A percentile compares a stretch with the other conserved stretches of the same genome.
Evolutionary conservation across 2,888 invertebrate genomes (phyloP).

Genomic region (Callyntrura guangdongensis): DNA sequence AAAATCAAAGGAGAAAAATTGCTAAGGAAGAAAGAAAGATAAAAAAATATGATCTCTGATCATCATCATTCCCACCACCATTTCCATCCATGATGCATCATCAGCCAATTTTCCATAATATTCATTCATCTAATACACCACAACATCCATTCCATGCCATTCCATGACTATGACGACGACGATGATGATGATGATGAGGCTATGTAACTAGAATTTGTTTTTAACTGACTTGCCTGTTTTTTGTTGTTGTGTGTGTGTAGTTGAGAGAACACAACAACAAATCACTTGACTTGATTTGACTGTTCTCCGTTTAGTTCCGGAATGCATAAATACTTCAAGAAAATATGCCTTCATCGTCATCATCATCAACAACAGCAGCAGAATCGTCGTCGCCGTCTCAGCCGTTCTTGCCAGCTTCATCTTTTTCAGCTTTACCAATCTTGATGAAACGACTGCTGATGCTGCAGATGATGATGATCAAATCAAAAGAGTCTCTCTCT

Average conservation of each 20-base stretch:
- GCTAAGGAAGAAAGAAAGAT: constrained; percentile 12
- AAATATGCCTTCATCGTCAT: constrained; percentile 54
- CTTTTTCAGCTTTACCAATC: constrained; percentile 49
- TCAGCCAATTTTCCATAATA: constrained; percentile 48
- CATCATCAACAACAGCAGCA: background rate
- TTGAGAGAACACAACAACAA: constrained; percentile 50
- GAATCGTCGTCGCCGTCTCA: background rate
- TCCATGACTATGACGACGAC: no score
- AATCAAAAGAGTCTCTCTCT: constrained; percentile 42
- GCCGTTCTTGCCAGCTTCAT: constrained; percentile 34
- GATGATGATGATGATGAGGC: no score
- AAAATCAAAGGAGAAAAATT: constrained; percentile 22
- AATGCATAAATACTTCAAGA: constrained; percentile 64
- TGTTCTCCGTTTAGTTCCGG: constrained; percentile 62
- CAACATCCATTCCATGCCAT: background rate
- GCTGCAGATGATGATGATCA: background rate
- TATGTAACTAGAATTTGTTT: background rate
- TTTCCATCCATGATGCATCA: constrained; percentile 33
- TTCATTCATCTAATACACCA: constrained; percentile 4
- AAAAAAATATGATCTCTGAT: constrained; percentile 41
- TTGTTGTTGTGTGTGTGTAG: background rate
- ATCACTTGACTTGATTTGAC: constrained; percentile 57
- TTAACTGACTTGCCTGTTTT: background rate
- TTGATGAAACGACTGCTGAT: no score
- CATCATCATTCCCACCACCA: background rate